Percentiles rank a stretch among this genome's conserved stretches.
phyloP scores from a whole-genome alignment of 2,113 vertebrate genomes.

The Oreochromis spilurus region DNA sequence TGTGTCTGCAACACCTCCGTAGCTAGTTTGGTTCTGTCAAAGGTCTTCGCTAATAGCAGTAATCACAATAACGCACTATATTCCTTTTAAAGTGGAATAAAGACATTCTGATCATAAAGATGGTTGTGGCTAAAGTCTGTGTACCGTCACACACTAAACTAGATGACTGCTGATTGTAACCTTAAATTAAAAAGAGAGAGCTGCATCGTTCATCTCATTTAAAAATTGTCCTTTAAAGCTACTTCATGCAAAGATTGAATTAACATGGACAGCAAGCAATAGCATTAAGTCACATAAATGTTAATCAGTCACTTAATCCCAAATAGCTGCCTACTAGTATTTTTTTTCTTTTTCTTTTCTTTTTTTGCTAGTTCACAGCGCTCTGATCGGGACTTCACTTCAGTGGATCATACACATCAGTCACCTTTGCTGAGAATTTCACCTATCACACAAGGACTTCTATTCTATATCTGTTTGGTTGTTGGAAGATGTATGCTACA shows the following conservation, averaged over 20 bases:
- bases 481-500: conserved; percentile 51
- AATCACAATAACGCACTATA: background rate
- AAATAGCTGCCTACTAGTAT: conserved; percentile 9
- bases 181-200: background rate
- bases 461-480: conserved; percentile 26
- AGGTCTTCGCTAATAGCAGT: background rate
- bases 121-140: background rate
- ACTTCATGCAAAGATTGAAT: background rate
- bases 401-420: conserved; percentile 25
- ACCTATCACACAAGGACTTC: conserved; percentile 6
- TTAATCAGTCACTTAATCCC: background rate
- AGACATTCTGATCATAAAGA: background rate
- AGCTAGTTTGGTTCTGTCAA: background rate
- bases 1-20: background rate
- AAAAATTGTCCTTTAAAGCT: background rate
- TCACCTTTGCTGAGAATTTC: conserved; percentile 7
- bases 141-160: background rate
- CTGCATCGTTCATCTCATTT: background rate
- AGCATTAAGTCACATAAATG: background rate
- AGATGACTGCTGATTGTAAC: background rate
- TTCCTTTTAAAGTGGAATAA: background rate
- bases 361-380: background rate
- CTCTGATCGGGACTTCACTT: conserved; percentile 13
- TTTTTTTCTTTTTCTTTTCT: background rate
- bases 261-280: background rate